Percentiles rank a stretch among this genome's conserved stretches.
Evolutionary conservation across 2,797 vertebrate species (phyloP).

Genomic region (Nasua narica): DNA sequence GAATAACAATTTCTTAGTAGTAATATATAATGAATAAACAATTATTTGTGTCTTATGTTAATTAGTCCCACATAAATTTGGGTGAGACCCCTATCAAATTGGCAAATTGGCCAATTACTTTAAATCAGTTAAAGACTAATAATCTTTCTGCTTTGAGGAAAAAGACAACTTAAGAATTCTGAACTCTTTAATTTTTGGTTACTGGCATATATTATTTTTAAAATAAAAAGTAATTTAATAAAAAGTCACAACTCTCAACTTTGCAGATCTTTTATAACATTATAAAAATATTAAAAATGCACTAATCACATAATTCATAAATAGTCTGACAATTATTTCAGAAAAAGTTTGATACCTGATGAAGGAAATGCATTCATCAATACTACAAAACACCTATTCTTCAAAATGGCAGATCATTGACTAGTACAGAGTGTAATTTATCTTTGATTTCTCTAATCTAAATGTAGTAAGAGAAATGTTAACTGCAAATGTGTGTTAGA

Average conservation of each 20-base stretch:
- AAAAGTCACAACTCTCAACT: background rate
- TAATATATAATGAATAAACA: background rate
- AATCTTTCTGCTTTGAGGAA: background rate
- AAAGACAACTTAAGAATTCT: background rate
- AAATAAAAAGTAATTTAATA: conserved; percentile 16
- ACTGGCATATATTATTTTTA: background rate
- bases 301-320: background rate
- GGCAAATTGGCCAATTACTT: background rate
- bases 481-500: background rate
- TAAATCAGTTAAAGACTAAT: conserved; percentile 32
- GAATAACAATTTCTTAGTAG: conserved; percentile 6
- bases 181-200: conserved; percentile 8
- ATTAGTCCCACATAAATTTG: conserved; percentile 20
- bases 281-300: background rate
- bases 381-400: background rate
- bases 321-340: background rate
- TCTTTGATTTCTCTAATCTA: background rate
- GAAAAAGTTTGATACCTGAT: background rate
- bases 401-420: background rate
- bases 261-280: background rate
- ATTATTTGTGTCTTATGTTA: background rate
- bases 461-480: background rate
- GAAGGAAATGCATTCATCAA: background rate
- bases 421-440: background rate
- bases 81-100: background rate